phyloP scores from a whole-genome alignment of 2,888 invertebrate species.

The Cantharis rufa region DNA sequence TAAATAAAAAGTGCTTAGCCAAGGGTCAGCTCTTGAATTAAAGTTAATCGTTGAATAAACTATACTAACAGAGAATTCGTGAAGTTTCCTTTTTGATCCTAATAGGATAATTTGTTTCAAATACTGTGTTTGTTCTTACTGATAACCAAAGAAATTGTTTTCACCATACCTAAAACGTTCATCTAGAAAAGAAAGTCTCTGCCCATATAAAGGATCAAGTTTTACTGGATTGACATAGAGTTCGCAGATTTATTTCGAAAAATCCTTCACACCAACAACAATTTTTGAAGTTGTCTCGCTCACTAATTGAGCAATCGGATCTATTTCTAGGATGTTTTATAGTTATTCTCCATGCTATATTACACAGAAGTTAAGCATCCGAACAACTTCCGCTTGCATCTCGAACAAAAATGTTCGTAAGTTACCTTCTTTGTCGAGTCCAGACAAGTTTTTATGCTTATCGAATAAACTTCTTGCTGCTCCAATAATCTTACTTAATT shows the following conservation, averaged over 20 bases:
- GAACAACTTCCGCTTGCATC: background rate
- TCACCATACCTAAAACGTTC: background rate
- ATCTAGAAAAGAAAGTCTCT: background rate
- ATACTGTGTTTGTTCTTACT: background rate
- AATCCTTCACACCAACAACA: background rate
- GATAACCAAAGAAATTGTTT: background rate
- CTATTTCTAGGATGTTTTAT: background rate
- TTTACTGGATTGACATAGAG: background rate
- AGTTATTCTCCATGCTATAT: background rate
- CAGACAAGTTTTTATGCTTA: background rate
- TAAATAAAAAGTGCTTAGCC: conserved; percentile 11
- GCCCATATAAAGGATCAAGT: background rate
- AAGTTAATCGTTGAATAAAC: conserved; percentile 18
- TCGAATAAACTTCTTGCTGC: background rate
- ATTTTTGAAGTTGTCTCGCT: background rate
- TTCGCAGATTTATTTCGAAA: background rate
- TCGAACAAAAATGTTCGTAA: background rate
- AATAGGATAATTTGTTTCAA: conserved; percentile 13
- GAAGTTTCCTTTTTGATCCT: conserved; percentile 17
- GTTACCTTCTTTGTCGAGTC: background rate
- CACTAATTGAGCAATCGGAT: background rate
- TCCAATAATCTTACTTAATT: background rate
- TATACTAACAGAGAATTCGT: conserved; percentile 17
- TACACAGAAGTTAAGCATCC: background rate
- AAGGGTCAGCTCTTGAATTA: conserved; percentile 14